Evolutionary conservation across 2,888 invertebrate genomes (phyloP).

Genomic region (Pheosia tremula): DNA sequence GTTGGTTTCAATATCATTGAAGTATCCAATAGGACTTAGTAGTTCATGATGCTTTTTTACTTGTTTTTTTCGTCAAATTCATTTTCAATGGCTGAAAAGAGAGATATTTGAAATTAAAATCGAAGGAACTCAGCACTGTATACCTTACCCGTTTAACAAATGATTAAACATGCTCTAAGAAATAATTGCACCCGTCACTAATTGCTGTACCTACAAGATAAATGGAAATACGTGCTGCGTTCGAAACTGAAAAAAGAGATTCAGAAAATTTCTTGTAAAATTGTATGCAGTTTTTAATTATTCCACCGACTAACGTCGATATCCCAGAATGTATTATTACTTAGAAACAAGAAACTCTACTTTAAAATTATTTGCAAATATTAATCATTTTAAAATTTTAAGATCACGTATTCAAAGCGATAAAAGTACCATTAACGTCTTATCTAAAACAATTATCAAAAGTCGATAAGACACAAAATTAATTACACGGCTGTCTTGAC

Average conservation of each 20-base stretch:
- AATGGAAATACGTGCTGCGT: not conserved
- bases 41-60: too few species aligned
- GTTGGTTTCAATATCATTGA: too few species aligned
- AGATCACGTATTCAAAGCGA: too few species aligned
- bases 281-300: too few species aligned
- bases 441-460: conserved; percentile 41
- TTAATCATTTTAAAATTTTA: too few species aligned
- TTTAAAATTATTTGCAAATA: too few species aligned
- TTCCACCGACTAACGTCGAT: too few species aligned
- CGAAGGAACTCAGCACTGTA: conserved; percentile 14
- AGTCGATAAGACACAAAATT: conserved; percentile 38
- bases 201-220: conserved; percentile 5
- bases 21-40: too few species aligned
- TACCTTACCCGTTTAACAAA: conserved; percentile 12
- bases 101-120: conserved; percentile 37
- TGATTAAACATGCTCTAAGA: conserved; percentile 17
- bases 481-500: conserved; percentile 25
- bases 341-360: too few species aligned
- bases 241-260: not conserved
- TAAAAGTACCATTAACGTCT: too few species aligned
- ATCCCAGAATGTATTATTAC: too few species aligned
- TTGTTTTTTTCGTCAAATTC: conserved; percentile 14
- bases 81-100: conserved; percentile 27
- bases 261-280: not conserved
- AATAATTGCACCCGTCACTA: not conserved